Evolutionary conservation across 2,113 vertebrate species (phyloP).

Genomic region (Marcusenius ussheri): DNA sequence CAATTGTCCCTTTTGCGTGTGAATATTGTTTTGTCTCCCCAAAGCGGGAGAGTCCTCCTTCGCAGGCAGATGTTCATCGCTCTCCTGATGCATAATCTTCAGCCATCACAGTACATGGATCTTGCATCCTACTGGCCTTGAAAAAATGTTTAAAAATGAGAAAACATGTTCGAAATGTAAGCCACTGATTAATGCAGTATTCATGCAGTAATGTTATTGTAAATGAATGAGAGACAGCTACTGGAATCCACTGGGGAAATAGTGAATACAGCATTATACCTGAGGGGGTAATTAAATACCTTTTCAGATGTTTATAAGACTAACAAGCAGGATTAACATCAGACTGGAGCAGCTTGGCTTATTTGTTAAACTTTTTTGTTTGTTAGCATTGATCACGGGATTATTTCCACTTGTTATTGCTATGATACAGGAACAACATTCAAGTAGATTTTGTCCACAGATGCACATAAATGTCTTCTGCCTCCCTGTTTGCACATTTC

Average conservation of each 20-base stretch:
- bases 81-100: not conserved
- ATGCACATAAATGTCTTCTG: not conserved
- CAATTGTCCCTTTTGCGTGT: not conserved
- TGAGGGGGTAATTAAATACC: conserved; percentile 11
- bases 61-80: not conserved
- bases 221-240: not conserved
- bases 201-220: not conserved
- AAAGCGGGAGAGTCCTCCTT: not conserved
- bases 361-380: conserved; percentile 1
- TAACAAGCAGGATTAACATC: not conserved
- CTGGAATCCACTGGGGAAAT: not conserved
- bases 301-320: not conserved
- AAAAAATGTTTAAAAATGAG: not conserved
- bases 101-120: not conserved
- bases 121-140: not conserved
- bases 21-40: not conserved
- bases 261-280: conserved; percentile 6
- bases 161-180: not conserved
- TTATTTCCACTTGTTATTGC: not conserved
- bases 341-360: not conserved
- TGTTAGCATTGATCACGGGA: not conserved
- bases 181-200: not conserved
- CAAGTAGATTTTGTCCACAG: not conserved
- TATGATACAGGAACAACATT: not conserved
- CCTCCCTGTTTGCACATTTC: not conserved